Evolutionary conservation across 2,113 vertebrate genomes (phyloP).

Genomic region (Eleginops maclovinus): DNA sequence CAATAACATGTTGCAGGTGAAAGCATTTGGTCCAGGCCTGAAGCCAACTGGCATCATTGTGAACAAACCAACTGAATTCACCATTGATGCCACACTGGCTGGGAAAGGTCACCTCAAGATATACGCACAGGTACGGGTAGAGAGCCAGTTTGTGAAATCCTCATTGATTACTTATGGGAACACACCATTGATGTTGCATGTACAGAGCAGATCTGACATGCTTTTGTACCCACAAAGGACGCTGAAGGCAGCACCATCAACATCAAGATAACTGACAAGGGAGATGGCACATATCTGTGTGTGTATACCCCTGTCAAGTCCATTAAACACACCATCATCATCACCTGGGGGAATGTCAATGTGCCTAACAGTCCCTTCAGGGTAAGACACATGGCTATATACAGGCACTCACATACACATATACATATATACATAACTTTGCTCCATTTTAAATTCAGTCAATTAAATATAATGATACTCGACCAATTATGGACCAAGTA

Average conservation of each 20-base stretch:
- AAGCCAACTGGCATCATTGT: conserved; percentile 91
- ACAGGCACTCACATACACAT: conserved; percentile 2
- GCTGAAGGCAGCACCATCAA: conserved; percentile 92
- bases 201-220: conserved; percentile 30
- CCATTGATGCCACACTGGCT: conserved; percentile 89
- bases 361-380: conserved; percentile 95
- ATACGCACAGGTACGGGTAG: conserved; percentile 89
- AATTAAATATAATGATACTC: conserved; percentile 54
- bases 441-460: conserved; percentile 20
- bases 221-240: conserved; percentile 81
- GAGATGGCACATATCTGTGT: conserved; percentile 91
- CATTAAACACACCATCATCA: conserved; percentile 95
- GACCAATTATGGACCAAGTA: conserved; percentile 41
- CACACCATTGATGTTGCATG: conserved; percentile 49
- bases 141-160: conserved; percentile 1
- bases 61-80: conserved; percentile 91
- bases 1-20: conserved; percentile 83
- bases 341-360: conserved; percentile 93
- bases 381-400: conserved; percentile 75
- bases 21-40: conserved; percentile 92
- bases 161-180: conserved; percentile 40
- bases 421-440: neutral
- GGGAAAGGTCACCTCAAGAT: conserved; percentile 93
- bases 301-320: conserved; percentile 92
- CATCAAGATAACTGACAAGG: conserved; percentile 91